Base-by-base conservation (phyloP, 2,888 invertebrate genomes). In the Ypsolopha sequella region DNA sequence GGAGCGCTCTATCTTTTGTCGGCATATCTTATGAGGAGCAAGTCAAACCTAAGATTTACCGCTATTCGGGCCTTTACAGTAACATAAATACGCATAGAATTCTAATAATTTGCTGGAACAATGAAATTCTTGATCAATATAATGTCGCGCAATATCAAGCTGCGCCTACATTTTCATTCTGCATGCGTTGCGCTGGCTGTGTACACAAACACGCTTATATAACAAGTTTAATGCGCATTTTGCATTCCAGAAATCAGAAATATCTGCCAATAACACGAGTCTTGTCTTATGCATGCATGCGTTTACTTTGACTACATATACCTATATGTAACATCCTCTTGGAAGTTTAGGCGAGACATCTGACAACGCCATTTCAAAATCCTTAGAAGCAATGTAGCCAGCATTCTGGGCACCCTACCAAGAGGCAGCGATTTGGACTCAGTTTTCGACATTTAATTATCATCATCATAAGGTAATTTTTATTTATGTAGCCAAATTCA, bases 181-280 rank as follows among this genome's bases (percentile, higher is more conserved):
- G 54, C 55, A 55, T 66, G 63, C 67, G 64, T 63, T 60, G 59
- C 62, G 60, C 43, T 63, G 58, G 61, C 63, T 54, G 58, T 60
- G 62, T 58, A 66, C 63, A 65, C 70, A 73, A 72, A 73, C 71
- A 73, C 65, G 66, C 66, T 73, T 65, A 70, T 66, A 69, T 70
- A 73, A 73, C 70, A 69, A 64, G 62, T 53, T 51, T 52, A 41
- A 48, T 51, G 71, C 62, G 63, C 68, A 68, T 68, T 24, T 67
- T 65, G 72, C 74, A 77, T 80, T 73, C 73, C 72, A 72, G 67
- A 71, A 70, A 73, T 68, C 68, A 71, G 70, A 69, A 68, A 66
- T 66, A 68, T 63, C 61, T 68, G 64, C 58, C 62, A 66, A 64
- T 70, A 70, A 63, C 58, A 61, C 56, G 60, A 54, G 34, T n/a